Evolutionary conservation across 2,888 invertebrate genomes (phyloP).

Genomic region (Cistogaster globosa): DNA sequence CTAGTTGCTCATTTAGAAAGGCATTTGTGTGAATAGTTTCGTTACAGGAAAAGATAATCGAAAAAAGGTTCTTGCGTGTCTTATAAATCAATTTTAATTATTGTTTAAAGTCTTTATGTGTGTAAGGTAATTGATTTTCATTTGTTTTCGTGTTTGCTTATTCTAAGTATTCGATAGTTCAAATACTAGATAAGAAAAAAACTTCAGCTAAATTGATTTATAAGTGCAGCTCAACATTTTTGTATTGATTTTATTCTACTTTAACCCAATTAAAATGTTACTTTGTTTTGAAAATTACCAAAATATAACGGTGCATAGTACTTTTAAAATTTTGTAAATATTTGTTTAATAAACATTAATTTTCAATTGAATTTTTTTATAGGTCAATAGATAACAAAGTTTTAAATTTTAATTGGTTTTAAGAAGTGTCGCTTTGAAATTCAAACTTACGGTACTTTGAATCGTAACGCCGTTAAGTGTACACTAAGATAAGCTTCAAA

Average conservation of each 20-base stretch:
- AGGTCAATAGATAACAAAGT: no score
- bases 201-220: conserved; percentile 52
- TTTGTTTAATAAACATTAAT: conserved; percentile 1
- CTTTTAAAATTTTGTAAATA: conserved; percentile 10
- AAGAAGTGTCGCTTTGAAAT: no score
- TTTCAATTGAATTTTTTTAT: no score
- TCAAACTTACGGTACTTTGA: no score
- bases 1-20: conserved; percentile 14
- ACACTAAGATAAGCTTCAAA: no score
- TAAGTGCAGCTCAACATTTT: conserved; percentile 5
- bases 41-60: not conserved
- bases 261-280: conserved; percentile 27
- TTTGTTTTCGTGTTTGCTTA: conserved; percentile 16
- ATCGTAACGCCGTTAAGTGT: no score
- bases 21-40: conserved; percentile 27
- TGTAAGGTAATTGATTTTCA: conserved; percentile 1
- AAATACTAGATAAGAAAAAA: conserved; percentile 36
- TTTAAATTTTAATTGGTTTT: no score
- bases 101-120: conserved; percentile 35
- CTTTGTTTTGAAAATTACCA: not conserved
- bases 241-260: conserved; percentile 35
- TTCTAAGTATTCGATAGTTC: conserved; percentile 19
- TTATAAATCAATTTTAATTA: conserved; percentile 59
- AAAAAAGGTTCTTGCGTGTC: conserved; percentile 60
- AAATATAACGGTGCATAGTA: not conserved